Percentiles rank a stretch among this genome's conserved stretches.
Conservation (phyloP, 2,797 vertebrate genomes). For the Oreortyx pictus region DNA sequence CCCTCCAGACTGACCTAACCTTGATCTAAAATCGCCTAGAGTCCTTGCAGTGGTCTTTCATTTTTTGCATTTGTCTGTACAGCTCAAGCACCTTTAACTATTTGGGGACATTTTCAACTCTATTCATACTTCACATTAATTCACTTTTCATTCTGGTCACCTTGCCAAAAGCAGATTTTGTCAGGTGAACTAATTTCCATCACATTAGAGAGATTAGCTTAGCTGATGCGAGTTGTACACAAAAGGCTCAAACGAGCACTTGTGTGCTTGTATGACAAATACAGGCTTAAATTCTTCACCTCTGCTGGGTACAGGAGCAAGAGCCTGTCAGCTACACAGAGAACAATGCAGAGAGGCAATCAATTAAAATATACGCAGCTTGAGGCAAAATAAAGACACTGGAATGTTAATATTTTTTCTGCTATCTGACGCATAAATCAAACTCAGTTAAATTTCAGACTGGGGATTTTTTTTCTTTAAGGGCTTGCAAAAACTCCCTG, state of each 20-base stretch:
- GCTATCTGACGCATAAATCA: conserved; percentile 1
- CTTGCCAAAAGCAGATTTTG: conserved; percentile 59
- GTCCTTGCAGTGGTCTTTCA: not conserved
- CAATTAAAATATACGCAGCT: conserved; percentile 46
- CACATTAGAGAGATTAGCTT: conserved; percentile 57
- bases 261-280: conserved; percentile 35
- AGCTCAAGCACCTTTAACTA: not conserved
- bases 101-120: not conserved
- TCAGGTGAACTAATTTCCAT: conserved; percentile 56
- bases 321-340: not conserved
- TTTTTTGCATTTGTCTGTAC: not conserved
- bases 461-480: not conserved
- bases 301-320: not conserved
- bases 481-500: not conserved
- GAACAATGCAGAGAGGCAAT: not conserved
- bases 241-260: conserved; percentile 3
- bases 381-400: conserved; percentile 1
- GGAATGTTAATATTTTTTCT: conserved; percentile 38
- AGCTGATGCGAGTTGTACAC: conserved; percentile 18
- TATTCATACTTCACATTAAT: not conserved
- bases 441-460: not conserved
- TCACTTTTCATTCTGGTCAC: conserved; percentile 47
- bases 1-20: not conserved
- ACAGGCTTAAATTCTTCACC: conserved; percentile 22
- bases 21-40: not conserved